Conservation (phyloP, 2,888 invertebrate species). For the Cerceris ruficornis region DNA sequence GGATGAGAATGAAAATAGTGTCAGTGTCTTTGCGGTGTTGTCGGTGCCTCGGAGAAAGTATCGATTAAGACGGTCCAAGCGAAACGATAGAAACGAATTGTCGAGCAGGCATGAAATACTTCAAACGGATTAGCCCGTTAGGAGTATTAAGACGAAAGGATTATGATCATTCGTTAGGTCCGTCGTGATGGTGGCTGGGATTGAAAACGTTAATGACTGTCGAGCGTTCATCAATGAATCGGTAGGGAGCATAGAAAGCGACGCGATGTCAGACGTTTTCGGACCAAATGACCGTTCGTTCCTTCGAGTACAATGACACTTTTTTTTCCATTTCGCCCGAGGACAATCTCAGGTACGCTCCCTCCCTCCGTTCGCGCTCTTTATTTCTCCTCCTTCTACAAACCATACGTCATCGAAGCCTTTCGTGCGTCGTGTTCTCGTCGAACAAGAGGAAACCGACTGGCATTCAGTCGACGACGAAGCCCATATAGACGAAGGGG, state of each 20-base stretch:
- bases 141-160: conserved; percentile 33
- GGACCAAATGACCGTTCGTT: conserved; percentile 63
- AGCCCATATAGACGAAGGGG: conserved; percentile 63
- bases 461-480: conserved; percentile 68
- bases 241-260: conserved; percentile 43
- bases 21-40: neutral
- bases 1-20: neutral
- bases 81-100: neutral
- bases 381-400: conserved; percentile 68
- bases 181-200: conserved; percentile 29
- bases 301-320: conserved; percentile 64
- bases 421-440: conserved; percentile 64
- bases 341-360: conserved; percentile 64
- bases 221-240: conserved; percentile 60
- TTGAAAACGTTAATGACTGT: conserved; percentile 59
- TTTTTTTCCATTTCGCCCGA: conserved; percentile 57
- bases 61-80: neutral
- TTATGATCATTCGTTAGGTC: conserved; percentile 2
- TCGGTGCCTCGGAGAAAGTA: neutral
- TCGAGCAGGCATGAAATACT: conserved; percentile 15
- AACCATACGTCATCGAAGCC: conserved; percentile 71
- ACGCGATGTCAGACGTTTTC: conserved; percentile 51
- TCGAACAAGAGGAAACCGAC: conserved; percentile 69
- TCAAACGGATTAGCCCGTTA: conserved; percentile 13
- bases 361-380: conserved; percentile 59